Evolutionary conservation across 2,888 invertebrate species (phyloP), one percentile per base, ranked within the genome.

Genomic region (Opisthograptis luteolata): DNA sequence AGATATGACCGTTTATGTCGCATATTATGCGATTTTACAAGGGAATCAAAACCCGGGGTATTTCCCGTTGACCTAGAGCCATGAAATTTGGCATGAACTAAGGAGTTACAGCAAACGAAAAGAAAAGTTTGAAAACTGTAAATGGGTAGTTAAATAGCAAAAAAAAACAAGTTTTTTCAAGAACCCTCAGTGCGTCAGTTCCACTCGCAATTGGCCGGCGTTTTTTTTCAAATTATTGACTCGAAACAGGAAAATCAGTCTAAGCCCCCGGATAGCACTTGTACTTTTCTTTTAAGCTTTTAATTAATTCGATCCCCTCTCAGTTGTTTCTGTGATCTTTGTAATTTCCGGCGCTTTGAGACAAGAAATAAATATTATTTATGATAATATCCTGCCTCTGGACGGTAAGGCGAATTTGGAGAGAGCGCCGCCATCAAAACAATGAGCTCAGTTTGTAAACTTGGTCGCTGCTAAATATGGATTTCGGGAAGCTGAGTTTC

Each of bases 291-390:
- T 53, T 60, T 52, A 39, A 39, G 37, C 43, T 47, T 52, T 52
- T 52, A 47, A 47, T 47, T 52, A 42, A 42, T 45, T 9, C 54
- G 44, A 44, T 45, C 44, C 51, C 43, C 39, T 49, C 37, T 24
- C 43, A 31, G 42, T 50, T 19, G 47, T 49, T 54, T 35, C 55
- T 51, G 45, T 48, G 61, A 55, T 59, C 57, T 59, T 55, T 49
- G 62, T 59, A 73, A 73, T 70, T 68, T 71, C 72, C 72, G 70
- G 63, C 30, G 54, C 66, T 70, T 68, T 66, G 67, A 57, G 58
- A 50, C 43, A 41, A 46, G 51, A 49, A 45, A 59, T 55, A 64
- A 68, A 70, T 69, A 69, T 69, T 75, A 64, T 66, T 61, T 64
- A 35, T 56, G 48, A 63, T 62, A 59, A 64, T 63, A 68, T 60